phyloP scores from a whole-genome alignment of 23 tunicate genomes.

The Ciona savignyi region DNA sequence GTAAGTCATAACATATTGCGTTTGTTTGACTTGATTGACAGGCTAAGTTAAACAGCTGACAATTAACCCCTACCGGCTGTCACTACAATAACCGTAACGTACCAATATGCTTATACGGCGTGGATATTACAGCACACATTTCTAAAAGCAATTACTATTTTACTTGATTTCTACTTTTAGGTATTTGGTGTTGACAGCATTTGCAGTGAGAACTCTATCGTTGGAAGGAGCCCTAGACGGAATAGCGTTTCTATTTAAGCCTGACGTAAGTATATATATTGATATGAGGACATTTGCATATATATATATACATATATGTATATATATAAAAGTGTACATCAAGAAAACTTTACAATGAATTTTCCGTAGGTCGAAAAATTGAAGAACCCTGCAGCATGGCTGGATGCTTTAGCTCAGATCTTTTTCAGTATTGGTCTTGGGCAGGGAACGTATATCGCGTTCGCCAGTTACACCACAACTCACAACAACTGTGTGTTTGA shows the following conservation, averaged over 20 bases:
- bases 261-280: conserved; percentile 28
- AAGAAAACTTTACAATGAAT: neutral
- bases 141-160: neutral
- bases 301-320: neutral
- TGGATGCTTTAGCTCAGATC: conserved; percentile 1
- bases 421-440: conserved; percentile 5
- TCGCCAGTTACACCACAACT: conserved; percentile 3
- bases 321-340: neutral
- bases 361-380: neutral
- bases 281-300: neutral
- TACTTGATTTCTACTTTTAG: neutral
- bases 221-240: conserved; percentile 53
- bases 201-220: conserved; percentile 46
- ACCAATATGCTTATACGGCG: no score
- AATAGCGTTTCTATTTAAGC: conserved; percentile 42
- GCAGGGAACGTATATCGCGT: neutral
- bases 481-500: conserved; percentile 1
- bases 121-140: no score
- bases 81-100: neutral
- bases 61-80: neutral
- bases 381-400: neutral
- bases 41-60: neutral
- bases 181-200: conserved; percentile 42
- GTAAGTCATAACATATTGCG: neutral
- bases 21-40: neutral